Percentiles rank a stretch among this genome's conserved stretches.
Evolutionary conservation across 2,113 vertebrate species (phyloP).

Genomic region (Asarcornis scutulata): DNA sequence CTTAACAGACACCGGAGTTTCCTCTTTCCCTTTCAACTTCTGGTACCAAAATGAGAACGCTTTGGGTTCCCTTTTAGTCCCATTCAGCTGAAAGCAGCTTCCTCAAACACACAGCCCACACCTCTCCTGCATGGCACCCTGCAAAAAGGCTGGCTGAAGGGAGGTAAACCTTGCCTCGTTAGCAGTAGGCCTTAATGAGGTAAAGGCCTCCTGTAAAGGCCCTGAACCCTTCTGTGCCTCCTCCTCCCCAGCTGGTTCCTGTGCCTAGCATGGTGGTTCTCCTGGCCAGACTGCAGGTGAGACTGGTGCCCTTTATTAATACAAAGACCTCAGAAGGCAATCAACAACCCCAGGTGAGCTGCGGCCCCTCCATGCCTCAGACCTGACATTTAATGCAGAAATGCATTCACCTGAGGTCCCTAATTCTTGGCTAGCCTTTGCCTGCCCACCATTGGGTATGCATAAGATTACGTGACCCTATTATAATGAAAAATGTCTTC

Average conservation of each 20-base stretch:
- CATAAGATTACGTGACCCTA: neutral
- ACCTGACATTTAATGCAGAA: neutral
- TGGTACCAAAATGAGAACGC: neutral
- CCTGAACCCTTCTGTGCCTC: neutral
- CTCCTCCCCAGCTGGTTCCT: neutral
- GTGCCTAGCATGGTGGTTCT: neutral
- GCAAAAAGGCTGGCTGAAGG: neutral
- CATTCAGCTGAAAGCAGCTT: constrained; percentile 55
- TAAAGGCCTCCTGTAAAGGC: neutral
- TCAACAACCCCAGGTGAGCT: neutral
- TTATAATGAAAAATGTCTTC: neutral
- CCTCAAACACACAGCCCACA: neutral
- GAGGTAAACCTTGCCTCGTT: neutral
- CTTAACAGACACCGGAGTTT: neutral
- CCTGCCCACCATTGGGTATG: neutral
- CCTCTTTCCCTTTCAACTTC: constrained; percentile 16
- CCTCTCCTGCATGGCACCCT: neutral
- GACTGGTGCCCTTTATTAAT: neutral
- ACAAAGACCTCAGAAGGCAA: neutral
- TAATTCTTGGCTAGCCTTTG: neutral
- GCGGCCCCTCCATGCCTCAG: neutral
- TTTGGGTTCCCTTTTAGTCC: constrained; percentile 6
- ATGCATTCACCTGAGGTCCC: neutral
- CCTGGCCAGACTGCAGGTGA: neutral
- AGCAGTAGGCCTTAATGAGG: neutral